Conservation (phyloP, 2,888 invertebrate genomes). For the Chalcosyrphus nemorum region DNA sequence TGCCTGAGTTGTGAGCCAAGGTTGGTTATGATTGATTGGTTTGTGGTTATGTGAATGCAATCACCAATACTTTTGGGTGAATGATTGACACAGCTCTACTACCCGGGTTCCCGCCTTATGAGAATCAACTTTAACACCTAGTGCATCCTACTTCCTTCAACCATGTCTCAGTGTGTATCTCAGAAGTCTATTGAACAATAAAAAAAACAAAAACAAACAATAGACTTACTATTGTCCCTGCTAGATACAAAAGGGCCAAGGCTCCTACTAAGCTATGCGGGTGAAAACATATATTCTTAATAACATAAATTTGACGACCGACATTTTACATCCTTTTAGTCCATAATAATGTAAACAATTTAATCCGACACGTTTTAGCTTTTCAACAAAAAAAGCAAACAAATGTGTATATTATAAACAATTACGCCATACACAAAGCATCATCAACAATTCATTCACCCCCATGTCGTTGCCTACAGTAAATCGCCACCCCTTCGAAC, state of each 20-base stretch:
- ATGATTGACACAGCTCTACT: too few species aligned
- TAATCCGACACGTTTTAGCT: constrained; percentile 31
- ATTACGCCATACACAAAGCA: constrained; percentile 34
- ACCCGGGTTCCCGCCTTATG: too few species aligned
- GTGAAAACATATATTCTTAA: not conserved
- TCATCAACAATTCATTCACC: constrained; percentile 54
- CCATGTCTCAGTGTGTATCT: too few species aligned
- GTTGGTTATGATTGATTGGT: too few species aligned
- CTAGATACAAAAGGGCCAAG: not conserved
- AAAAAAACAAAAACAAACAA: not conserved
- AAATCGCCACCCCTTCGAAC: not conserved
- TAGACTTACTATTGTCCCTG: not conserved
- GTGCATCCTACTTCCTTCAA: too few species aligned
- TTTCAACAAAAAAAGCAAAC: too few species aligned
- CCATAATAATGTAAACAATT: constrained; percentile 33
- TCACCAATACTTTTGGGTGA: too few species aligned
- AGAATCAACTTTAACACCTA: too few species aligned
- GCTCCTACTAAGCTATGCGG: not conserved
- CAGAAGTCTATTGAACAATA: too few species aligned
- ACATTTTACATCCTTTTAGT: constrained; percentile 28
- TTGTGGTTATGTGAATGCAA: too few species aligned
- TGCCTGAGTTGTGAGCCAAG: too few species aligned
- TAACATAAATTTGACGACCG: not conserved
- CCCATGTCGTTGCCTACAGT: constrained; percentile 18
- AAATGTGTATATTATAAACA: constrained; percentile 27